phyloP scores from a whole-genome alignment of 1,140 invertebrate genomes.

The Belonocnema kinseyi region DNA sequence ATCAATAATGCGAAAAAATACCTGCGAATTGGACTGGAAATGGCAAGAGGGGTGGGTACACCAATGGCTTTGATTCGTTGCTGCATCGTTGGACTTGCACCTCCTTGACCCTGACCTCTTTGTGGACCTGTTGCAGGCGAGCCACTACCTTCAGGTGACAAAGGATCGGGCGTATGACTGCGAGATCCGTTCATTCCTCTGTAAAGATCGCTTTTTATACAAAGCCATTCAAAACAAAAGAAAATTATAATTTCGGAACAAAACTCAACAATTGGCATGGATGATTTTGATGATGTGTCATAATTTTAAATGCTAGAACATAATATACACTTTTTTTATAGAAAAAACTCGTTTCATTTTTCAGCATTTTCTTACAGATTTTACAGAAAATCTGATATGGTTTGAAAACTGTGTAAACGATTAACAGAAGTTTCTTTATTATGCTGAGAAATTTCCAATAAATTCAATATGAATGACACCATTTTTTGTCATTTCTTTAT shows the following conservation, averaged over 20 bases:
- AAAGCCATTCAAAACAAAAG: constrained; percentile 18
- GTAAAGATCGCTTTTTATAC: constrained; percentile 36
- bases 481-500: too few species aligned
- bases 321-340: too few species aligned
- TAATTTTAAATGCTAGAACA: too few species aligned
- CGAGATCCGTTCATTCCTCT: constrained; percentile 80
- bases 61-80: constrained; percentile 92
- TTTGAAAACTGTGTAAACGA: too few species aligned
- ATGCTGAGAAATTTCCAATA: too few species aligned
- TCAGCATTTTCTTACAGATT: too few species aligned
- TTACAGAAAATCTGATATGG: too few species aligned
- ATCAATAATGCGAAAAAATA: constrained; percentile 64
- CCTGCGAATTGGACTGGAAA: constrained; percentile 90
- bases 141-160: constrained; percentile 76
- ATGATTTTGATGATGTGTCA: too few species aligned
- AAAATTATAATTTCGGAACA: constrained; percentile 3
- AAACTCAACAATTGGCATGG: too few species aligned
- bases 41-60: constrained; percentile 89
- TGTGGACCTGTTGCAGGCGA: constrained; percentile 76
- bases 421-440: too few species aligned
- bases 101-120: constrained; percentile 71
- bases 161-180: constrained; percentile 83
- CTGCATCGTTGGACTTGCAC: constrained; percentile 89
- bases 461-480: too few species aligned
- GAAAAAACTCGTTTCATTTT: too few species aligned